These are phyloP conservation scores for Agrotis exclamationis DNA, from an alignment of 2,888 invertebrate species.

Conservation along the genomic window DNA sequence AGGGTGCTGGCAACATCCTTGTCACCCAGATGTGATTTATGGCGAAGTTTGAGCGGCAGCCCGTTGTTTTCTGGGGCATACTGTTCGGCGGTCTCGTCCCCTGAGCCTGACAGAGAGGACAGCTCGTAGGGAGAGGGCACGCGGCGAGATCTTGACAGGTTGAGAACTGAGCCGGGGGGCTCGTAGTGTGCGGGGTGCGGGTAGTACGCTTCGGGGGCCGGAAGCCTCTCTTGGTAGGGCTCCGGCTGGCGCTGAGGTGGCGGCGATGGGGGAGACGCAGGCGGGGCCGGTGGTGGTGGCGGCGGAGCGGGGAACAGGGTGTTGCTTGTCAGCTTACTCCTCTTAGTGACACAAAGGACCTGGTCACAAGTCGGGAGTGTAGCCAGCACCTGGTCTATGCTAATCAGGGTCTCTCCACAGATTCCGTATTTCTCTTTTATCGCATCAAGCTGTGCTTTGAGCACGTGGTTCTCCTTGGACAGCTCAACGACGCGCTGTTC, in stretches of 20 bases:
- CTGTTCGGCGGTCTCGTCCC: slow-evolving; percentile 88
- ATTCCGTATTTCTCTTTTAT: slow-evolving; percentile 98
- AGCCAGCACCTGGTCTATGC: slow-evolving; percentile 97
- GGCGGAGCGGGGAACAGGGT: slow-evolving; percentile 90
- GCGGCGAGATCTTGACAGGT: slow-evolving; percentile 92
- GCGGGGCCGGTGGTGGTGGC: slow-evolving; percentile 90
- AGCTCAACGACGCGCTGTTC: slow-evolving; percentile 98
- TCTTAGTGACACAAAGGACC: slow-evolving; percentile 95
- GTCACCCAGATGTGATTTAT: slow-evolving; percentile 97
- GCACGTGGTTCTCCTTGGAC: slow-evolving; percentile 98
- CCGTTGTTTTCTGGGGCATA: slow-evolving; percentile 94
- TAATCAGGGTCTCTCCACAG: slow-evolving; percentile 96
- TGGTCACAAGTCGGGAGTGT: slow-evolving; percentile 96
- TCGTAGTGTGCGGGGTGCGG: slow-evolving; percentile 91
- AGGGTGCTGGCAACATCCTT: slow-evolving; percentile 97
- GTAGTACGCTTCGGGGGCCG: slow-evolving; percentile 88
- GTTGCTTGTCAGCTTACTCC: slow-evolving; percentile 89
- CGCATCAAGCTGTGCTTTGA: slow-evolving; percentile 97
- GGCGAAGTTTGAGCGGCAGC: slow-evolving; percentile 97
- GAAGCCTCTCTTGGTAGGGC: slow-evolving; percentile 87
- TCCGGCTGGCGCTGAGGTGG: slow-evolving; percentile 91
- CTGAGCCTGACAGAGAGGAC: slow-evolving; percentile 93
- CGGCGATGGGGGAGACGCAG: slow-evolving; percentile 88
- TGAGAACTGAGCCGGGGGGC: slow-evolving; percentile 93
- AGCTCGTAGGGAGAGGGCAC: slow-evolving; percentile 95